Evolutionary conservation across 1,140 invertebrate genomes (phyloP).

Genomic region (Cephus cinctus): DNA sequence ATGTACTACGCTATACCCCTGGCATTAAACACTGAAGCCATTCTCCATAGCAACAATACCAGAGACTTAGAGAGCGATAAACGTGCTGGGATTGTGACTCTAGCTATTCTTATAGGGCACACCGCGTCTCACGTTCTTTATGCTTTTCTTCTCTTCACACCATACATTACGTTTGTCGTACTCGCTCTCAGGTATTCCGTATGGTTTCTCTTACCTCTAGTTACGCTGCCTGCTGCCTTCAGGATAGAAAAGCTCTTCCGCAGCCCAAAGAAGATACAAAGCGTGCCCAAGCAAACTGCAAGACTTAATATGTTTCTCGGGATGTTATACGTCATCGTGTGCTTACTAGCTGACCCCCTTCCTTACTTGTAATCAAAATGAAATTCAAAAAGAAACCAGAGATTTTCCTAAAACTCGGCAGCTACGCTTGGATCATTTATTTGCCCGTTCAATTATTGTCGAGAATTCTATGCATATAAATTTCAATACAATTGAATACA

Average conservation of each 20-base stretch:
- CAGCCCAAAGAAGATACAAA: slow-evolving; percentile 70
- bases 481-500: too few relatives aligned
- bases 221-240: slow-evolving; percentile 86
- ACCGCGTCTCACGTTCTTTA: slow-evolving; percentile 90
- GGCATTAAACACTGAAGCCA: slow-evolving; percentile 92
- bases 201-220: slow-evolving; percentile 85
- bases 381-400: too few relatives aligned
- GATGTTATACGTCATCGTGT: slow-evolving; percentile 82
- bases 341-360: slow-evolving; percentile 52
- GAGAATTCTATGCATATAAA: too few relatives aligned
- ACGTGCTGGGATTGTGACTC: slow-evolving; percentile 84
- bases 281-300: slow-evolving; percentile 84
- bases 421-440: too few relatives aligned
- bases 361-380: slow-evolving; percentile 46
- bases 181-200: slow-evolving; percentile 78
- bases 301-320: slow-evolving; percentile 90
- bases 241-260: slow-evolving; percentile 88
- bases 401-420: too few relatives aligned
- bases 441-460: too few relatives aligned
- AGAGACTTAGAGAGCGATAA: slow-evolving; percentile 84
- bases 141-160: slow-evolving; percentile 85
- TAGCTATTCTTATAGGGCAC: slow-evolving; percentile 90
- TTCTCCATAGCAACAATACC: slow-evolving; percentile 93
- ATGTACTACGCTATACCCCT: slow-evolving; percentile 92
- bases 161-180: slow-evolving; percentile 87